Conservation (phyloP, 2,113 vertebrate genomes). For the Ailuropoda melanoleuca region DNA sequence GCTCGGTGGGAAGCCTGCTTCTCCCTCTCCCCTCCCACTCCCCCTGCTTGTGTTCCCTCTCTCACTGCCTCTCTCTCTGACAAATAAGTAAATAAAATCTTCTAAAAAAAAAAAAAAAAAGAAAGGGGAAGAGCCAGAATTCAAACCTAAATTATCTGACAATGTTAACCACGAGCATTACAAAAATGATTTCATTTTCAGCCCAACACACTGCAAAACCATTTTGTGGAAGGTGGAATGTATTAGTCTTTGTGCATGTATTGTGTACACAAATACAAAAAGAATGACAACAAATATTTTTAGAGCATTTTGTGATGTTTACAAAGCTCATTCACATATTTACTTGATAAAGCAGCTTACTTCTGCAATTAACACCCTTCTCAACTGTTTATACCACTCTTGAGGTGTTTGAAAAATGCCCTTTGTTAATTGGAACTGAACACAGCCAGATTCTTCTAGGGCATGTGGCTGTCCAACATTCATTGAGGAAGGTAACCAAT, state of each 20-base stretch:
- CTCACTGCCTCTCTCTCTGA: too few relatives aligned
- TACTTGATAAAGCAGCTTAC: not conserved
- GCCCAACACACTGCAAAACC: not conserved
- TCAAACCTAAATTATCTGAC: not conserved
- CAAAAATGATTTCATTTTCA: not conserved
- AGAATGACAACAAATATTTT: not conserved
- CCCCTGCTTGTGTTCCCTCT: too few relatives aligned
- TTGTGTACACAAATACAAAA: not conserved
- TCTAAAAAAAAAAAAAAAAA: too few relatives aligned
- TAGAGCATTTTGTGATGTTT: not conserved
- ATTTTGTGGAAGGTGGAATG: not conserved
- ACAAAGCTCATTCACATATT: conserved; percentile 2
- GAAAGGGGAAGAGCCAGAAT: not conserved
- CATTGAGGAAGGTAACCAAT: not conserved
- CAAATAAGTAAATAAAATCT: too few relatives aligned
- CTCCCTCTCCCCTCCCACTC: too few relatives aligned
- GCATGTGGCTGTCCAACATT: not conserved
- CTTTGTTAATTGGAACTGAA: conserved; percentile 5
- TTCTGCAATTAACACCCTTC: not conserved
- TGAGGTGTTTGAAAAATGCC: not conserved
- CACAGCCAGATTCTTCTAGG: not conserved
- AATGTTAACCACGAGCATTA: not conserved
- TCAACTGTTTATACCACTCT: not conserved
- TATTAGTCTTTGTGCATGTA: not conserved
- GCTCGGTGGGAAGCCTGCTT: too few relatives aligned